Conservation (phyloP, 2,113 vertebrate species). For the Serilophus lunatus region DNA sequence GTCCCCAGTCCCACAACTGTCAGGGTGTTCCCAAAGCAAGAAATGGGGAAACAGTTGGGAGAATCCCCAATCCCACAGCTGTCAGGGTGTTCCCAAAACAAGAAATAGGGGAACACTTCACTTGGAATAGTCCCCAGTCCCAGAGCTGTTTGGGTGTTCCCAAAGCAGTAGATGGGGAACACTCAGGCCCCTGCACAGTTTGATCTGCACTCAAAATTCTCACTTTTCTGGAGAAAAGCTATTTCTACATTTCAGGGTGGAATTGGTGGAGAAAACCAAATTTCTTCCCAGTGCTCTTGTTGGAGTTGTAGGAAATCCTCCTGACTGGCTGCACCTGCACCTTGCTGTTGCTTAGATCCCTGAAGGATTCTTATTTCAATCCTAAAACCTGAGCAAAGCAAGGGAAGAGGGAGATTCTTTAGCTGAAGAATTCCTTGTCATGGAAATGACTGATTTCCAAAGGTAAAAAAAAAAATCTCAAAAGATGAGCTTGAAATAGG, state of each 20-base stretch:
- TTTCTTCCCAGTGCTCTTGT: background rate
- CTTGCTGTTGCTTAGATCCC: background rate
- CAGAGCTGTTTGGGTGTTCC: no score
- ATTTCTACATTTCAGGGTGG: background rate
- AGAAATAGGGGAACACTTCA: background rate
- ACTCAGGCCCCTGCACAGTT: background rate
- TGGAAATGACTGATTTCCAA: background rate
- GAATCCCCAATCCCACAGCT: background rate
- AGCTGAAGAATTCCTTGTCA: background rate
- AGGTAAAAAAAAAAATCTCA: slow-evolving; percentile 30
- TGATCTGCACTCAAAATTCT: background rate
- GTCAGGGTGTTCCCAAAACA: background rate
- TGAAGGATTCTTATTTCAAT: background rate
- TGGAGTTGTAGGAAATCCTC: background rate
- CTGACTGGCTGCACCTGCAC: background rate
- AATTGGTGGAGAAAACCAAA: background rate
- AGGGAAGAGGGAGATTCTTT: background rate
- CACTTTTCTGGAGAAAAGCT: background rate
- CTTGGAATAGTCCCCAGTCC: no score
- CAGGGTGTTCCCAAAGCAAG: background rate
- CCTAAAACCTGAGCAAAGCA: background rate
- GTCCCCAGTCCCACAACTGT: background rate
- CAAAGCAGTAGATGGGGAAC: no score
- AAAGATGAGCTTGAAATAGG: background rate
- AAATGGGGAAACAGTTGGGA: background rate